Evolutionary conservation across 2,797 vertebrate genomes (phyloP).

Genomic region (Sebastes elongatus): DNA sequence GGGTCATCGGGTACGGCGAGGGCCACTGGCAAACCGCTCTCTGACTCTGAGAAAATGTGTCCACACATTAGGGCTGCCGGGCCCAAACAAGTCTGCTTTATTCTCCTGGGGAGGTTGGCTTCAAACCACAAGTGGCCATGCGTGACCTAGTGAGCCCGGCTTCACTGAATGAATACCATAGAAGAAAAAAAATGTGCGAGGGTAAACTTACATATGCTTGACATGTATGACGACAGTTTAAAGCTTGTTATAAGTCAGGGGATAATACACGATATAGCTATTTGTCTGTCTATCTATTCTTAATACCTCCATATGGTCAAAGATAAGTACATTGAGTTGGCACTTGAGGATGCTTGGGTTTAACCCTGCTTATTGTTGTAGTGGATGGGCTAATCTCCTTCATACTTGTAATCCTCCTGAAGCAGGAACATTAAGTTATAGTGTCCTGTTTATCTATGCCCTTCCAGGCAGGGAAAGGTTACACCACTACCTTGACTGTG

Average conservation of each 20-base stretch:
- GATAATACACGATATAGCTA: not conserved
- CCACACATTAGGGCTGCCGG: conserved; percentile 61
- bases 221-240: not conserved
- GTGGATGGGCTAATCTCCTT: conserved; percentile 68
- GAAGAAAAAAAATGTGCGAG: conserved; percentile 17
- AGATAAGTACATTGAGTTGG: conserved; percentile 42
- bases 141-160: conserved; percentile 43
- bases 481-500: not conserved
- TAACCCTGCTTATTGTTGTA: conserved; percentile 71
- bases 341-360: conserved; percentile 50
- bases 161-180: conserved; percentile 29
- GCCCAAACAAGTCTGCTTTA: conserved; percentile 52
- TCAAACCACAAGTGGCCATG: conserved; percentile 58
- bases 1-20: conserved; percentile 61
- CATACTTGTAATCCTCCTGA: conserved; percentile 76
- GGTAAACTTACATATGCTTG: not conserved
- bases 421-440: conserved; percentile 68
- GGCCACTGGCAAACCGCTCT: conserved; percentile 57
- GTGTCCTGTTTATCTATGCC: conserved; percentile 61
- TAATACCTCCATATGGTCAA: conserved; percentile 35
- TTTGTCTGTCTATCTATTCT: conserved; percentile 9
- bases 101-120: conserved; percentile 59
- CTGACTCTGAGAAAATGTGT: conserved; percentile 69
- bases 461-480: conserved; percentile 67
- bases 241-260: not conserved